These are phyloP conservation scores for Coracias cyanogaster DNA, from an alignment of 2,797 vertebrate species.

Conservation along the genomic window DNA sequence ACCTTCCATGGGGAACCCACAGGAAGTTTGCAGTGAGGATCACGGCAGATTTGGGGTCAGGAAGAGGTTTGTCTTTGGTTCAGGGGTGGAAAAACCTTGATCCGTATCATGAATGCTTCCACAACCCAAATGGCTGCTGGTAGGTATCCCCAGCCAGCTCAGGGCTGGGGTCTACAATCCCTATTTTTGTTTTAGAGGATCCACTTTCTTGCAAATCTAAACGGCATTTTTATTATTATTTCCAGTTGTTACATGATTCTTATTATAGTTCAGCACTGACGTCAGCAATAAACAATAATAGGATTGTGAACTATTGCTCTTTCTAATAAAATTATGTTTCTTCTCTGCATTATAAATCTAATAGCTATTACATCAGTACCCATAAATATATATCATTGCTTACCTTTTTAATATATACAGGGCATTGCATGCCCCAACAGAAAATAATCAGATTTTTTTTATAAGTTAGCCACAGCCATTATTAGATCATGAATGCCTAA, in stretches of 20 bases:
- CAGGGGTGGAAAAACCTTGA: not conserved
- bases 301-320: conserved; percentile 79
- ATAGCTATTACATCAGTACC: conserved; percentile 80
- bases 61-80: not conserved
- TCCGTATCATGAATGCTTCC: not conserved
- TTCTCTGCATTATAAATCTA: conserved; percentile 79
- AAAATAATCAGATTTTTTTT: conserved; percentile 77
- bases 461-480: conserved; percentile 69
- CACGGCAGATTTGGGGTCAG: not conserved
- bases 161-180: not conserved
- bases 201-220: conserved; percentile 35
- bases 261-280: conserved; percentile 70
- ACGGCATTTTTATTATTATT: conserved; percentile 60
- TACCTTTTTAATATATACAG: conserved; percentile 79
- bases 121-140: not conserved
- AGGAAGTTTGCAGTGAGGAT: not conserved
- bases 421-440: conserved; percentile 63
- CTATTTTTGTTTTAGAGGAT: not conserved
- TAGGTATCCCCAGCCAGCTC: not conserved
- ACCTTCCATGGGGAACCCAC: fast-evolving
- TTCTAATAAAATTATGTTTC: conserved; percentile 79
- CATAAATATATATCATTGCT: conserved; percentile 77
- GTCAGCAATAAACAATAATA: conserved; percentile 81
- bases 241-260: conserved; percentile 66
- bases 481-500: conserved; percentile 77